Percentiles rank a stretch among this genome's conserved stretches.
Evolutionary conservation across 2,797 vertebrate genomes (phyloP).

Genomic region (Coracias cyanogaster): DNA sequence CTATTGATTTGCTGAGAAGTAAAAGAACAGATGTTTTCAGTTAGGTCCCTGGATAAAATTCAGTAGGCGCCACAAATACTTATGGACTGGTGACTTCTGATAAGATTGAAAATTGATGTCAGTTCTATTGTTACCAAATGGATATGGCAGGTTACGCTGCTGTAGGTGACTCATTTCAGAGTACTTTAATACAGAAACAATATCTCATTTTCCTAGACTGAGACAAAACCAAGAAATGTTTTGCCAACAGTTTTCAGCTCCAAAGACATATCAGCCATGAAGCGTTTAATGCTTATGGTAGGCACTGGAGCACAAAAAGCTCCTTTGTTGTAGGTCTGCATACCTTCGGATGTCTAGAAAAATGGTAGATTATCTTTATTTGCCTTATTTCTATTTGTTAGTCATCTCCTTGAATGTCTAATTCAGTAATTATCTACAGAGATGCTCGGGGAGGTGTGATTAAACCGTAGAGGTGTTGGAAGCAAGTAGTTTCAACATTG

Average conservation of each 20-base stretch:
- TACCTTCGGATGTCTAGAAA: not conserved
- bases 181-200: conserved; percentile 5
- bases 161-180: conserved; percentile 43
- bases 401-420: not conserved
- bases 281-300: not conserved
- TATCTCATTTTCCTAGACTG: conserved; percentile 11
- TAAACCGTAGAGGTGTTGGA: conserved; percentile 34
- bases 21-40: conserved; percentile 78
- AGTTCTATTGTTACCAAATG: conserved; percentile 69
- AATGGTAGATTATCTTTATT: conserved; percentile 11
- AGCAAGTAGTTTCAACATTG: conserved; percentile 32
- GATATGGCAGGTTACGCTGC: conserved; percentile 35
- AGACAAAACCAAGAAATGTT: conserved; percentile 16
- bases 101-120: conserved; percentile 74
- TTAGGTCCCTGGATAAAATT: conserved; percentile 78
- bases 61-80: conserved; percentile 79
- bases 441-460: conserved; percentile 1
- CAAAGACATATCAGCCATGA: not conserved
- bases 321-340: conserved; percentile 6
- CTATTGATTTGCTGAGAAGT: conserved; percentile 80
- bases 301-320: not conserved
- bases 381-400: conserved; percentile 2
- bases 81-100: conserved; percentile 76
- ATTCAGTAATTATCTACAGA: conserved; percentile 47
- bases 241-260: conserved; percentile 13